Percentiles rank a stretch among this genome's conserved stretches.
These are phyloP conservation scores for Uloborus diversus DNA, from an alignment of 1,140 invertebrate genomes.

Conservation along the genomic window DNA sequence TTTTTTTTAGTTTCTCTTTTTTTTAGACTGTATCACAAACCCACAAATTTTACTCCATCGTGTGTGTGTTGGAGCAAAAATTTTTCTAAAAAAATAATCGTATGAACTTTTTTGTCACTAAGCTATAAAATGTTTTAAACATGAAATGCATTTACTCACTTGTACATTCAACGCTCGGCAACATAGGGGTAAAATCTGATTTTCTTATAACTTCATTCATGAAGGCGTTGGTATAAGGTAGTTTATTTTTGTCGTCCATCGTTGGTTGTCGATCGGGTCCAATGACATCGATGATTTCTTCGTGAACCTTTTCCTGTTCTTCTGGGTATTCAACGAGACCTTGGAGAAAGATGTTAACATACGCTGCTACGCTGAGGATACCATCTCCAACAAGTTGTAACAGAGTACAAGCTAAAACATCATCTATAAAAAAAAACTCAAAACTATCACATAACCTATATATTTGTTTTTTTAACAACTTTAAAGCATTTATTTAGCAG, in stretches of 20 bases:
- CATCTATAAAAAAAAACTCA: not conserved
- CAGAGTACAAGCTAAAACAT: not conserved
- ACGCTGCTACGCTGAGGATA: not conserved
- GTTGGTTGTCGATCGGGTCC: constrained; percentile 1
- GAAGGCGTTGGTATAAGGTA: constrained; percentile 24
- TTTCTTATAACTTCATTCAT: constrained; percentile 7
- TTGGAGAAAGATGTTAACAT: not conserved
- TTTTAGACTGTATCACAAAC: too few species aligned
- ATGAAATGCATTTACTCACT: not conserved
- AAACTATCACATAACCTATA: too few species aligned
- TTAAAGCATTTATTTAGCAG: too few species aligned
- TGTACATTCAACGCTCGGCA: not conserved
- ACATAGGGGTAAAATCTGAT: not conserved
- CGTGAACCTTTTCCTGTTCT: constrained; percentile 23
- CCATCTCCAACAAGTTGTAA: constrained; percentile 29
- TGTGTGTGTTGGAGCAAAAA: too few species aligned
- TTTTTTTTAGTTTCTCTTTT: too few species aligned
- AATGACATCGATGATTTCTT: not conserved
- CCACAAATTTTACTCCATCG: too few species aligned
- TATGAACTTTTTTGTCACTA: too few species aligned
- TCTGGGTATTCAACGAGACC: constrained; percentile 2
- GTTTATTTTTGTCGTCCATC: constrained; percentile 35
- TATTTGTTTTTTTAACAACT: too few species aligned
- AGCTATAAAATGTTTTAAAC: too few species aligned
- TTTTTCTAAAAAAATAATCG: too few species aligned